Percentiles rank a stretch among this genome's conserved stretches.
phyloP scores from a whole-genome alignment of 2,888 invertebrate genomes.

The Tricholauxania praeusta region DNA sequence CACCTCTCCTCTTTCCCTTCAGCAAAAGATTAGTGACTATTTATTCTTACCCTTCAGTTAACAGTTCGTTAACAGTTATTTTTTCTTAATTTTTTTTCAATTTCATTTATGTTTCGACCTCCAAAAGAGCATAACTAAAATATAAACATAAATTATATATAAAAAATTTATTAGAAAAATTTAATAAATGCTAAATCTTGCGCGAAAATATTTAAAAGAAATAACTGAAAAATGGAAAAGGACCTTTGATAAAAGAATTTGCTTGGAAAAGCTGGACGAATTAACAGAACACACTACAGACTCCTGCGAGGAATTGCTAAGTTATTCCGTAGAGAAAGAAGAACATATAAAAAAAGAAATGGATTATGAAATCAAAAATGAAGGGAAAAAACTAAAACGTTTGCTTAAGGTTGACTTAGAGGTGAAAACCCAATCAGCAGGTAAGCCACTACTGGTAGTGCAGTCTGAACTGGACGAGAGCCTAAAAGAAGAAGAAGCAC shows the following conservation, averaged over 20 bases:
- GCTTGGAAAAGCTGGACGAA: slow-evolving; percentile 55
- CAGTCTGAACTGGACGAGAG: slow-evolving; percentile 73
- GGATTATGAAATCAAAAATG: slow-evolving; percentile 58
- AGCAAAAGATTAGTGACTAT: too few species aligned
- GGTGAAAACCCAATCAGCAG: slow-evolving; percentile 52
- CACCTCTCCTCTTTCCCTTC: too few species aligned
- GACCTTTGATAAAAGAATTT: slow-evolving; percentile 58
- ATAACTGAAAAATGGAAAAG: slow-evolving; percentile 58
- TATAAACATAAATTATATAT: too few species aligned
- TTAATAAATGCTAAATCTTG: slow-evolving; percentile 55
- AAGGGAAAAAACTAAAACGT: slow-evolving; percentile 58
- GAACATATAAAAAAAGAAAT: slow-evolving; percentile 68
- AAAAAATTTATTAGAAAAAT: slow-evolving; percentile 21
- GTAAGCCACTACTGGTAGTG: slow-evolving; percentile 67
- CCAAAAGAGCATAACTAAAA: too few species aligned
- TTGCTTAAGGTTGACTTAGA: slow-evolving; percentile 57
- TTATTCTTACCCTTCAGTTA: too few species aligned
- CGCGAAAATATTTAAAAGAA: slow-evolving; percentile 52
- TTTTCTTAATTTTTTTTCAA: too few species aligned
- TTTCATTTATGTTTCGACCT: too few species aligned
- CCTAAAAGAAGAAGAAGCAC: slow-evolving; percentile 71
- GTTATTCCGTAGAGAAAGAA: slow-evolving; percentile 73
- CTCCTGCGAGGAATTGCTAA: slow-evolving; percentile 73
- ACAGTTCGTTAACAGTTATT: too few species aligned
- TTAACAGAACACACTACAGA: slow-evolving; percentile 68